These are phyloP conservation scores for Cryptomyrus ogoouensis DNA, from an alignment of 2,113 vertebrate species.

Conservation along the genomic window DNA sequence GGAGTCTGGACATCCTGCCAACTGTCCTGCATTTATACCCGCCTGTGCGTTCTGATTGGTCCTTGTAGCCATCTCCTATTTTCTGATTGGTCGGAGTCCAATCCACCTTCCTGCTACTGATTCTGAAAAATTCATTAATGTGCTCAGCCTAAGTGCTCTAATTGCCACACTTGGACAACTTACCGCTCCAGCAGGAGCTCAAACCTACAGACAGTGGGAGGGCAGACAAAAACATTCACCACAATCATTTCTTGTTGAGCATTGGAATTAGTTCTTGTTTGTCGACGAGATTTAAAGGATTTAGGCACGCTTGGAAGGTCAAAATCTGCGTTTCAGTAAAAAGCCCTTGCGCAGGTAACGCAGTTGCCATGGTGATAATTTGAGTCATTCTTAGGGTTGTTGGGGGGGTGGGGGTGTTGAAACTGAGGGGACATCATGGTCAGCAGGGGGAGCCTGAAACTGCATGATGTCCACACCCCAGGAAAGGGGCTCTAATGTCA, in stretches of 20 bases:
- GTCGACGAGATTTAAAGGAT: not conserved
- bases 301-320: not conserved
- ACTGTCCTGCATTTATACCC: not conserved
- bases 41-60: not conserved
- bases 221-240: not conserved
- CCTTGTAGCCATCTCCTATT: not conserved
- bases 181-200: not conserved
- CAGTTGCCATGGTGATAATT: slow-evolving; percentile 10
- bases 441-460: not conserved
- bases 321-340: not conserved
- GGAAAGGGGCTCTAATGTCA: not conserved
- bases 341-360: not conserved
- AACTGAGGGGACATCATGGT: not conserved
- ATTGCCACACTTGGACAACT: not conserved
- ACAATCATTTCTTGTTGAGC: not conserved
- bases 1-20: not conserved
- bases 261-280: not conserved
- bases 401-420: not conserved
- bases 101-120: not conserved
- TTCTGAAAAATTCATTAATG: not conserved
- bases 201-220: not conserved
- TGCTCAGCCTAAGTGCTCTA: not conserved
- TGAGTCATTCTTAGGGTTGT: not conserved
- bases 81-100: not conserved
- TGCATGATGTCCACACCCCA: not conserved